Base-by-base conservation (phyloP, 2,797 vertebrate species). In the Jordanella pulchra region DNA sequence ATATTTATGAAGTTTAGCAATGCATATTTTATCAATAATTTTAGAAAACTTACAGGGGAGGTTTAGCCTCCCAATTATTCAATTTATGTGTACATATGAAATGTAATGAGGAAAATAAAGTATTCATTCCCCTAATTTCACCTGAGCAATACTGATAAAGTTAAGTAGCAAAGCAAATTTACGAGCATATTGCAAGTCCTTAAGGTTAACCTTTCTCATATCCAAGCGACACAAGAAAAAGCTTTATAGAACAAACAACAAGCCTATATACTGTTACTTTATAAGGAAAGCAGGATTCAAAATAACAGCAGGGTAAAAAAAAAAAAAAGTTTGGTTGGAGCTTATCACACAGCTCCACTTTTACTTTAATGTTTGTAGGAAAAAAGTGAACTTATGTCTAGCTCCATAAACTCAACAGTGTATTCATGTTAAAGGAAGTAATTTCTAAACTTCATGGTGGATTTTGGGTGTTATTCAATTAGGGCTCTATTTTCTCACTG, bases 121-220 rank as follows among this genome's bases (percentile, higher is more conserved):
- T 60, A 61, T 88, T 89, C 82, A 76, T 66, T 69, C 73, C 50
- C 79, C 81, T 87, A 78, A 89, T 82, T 90, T 75, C 65, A 73
- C 45, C 77, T 35, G 45, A 39, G 66, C 79, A 81, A 83, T 80
- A 71, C 77, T 83, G 76, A 85, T 75, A 69, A 42, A 66, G 30
- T 55, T 35, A 72, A 75, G 79, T 81, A 84, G 77, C 68, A 58
- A 55, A 79, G 54, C 42, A 71, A 65, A 79, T 85, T 77, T 71
- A 17, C 45, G 71, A 75, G 75, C 71, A 65, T 1, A 60, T 78
- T 65, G 76, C n/a, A 7, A 72, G 56, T 86, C 76, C 81, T 55
- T 10, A 0, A 69, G 74, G 63, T 81, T 77, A 70, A 70, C 48
- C 73, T 80, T 75, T 77, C 70, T 27, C 67, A 73, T 74, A 67